A percentile compares a stretch with the other conserved stretches of the same genome.
Conservation (phyloP, 2,797 vertebrate genomes). For the Labroides dimidiatus region DNA sequence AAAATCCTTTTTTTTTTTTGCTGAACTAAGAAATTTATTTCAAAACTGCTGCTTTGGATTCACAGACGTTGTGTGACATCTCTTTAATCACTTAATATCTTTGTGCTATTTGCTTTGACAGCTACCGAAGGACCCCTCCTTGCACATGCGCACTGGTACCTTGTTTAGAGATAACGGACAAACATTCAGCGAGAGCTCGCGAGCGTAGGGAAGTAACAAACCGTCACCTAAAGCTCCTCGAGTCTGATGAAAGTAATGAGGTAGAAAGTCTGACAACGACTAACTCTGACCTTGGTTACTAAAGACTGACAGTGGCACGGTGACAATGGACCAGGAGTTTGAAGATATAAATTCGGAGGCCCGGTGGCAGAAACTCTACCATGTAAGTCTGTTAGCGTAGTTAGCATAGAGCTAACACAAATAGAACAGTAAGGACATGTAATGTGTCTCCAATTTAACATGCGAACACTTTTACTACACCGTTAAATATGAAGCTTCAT, state of each 20-base stretch:
- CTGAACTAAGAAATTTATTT: too few relatives aligned
- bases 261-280: constrained; percentile 51
- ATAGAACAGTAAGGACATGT: constrained; percentile 32
- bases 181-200: constrained; percentile 44
- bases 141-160: constrained; percentile 65
- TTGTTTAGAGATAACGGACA: constrained; percentile 55
- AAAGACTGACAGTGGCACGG: constrained; percentile 45
- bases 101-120: constrained; percentile 46
- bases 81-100: constrained; percentile 35
- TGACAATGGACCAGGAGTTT: constrained; percentile 89
- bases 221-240: constrained; percentile 35
- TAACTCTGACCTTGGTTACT: constrained; percentile 19
- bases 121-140: constrained; percentile 19
- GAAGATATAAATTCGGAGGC: constrained; percentile 89
- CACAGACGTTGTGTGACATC: constrained; percentile 12
- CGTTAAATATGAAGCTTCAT: background rate
- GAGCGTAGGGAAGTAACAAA: constrained; percentile 37
- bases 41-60: too few relatives aligned
- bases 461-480: constrained; percentile 9
- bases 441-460: constrained; percentile 50
- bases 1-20: too few relatives aligned
- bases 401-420: constrained; percentile 65
- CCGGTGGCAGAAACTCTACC: constrained; percentile 93
- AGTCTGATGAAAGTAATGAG: constrained; percentile 71
- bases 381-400: constrained; percentile 86